Evolutionary conservation across 2,113 vertebrate species (phyloP), one percentile per base, ranked within the genome.

Genomic region (Aphyosemion australe): DNA sequence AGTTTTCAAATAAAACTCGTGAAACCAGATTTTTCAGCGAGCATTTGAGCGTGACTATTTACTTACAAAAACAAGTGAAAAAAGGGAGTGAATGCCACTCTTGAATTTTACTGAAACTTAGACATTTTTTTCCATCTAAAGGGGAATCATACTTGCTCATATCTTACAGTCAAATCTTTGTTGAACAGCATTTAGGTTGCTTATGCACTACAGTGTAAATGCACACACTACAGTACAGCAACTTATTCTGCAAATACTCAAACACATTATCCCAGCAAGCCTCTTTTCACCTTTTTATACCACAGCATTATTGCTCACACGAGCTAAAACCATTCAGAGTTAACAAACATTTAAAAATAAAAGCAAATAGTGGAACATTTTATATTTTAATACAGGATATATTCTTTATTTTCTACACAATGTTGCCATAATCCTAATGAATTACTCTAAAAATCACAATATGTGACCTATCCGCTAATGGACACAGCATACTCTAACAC

Each of bases 31-130:
- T 42, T 59, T 65, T 37, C 7, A 34, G 1, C 21, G 19, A 15
- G 20, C 15, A 31, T 26, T 49, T 72, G 41, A 53, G 18, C 59
- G 51, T 53, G 21, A 21, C 21, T 4, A 51, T 58, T 42, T 49
- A 6, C 32, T 21, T 45, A 16, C 0, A 9, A 61, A n/a, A 18
- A 10, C 18, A 39, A 13, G 47, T 59, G n/a, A 19, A 37, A 37
- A 37, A 37, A 37, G 34, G 4, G 34, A 37, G 34, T 37, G 34
- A 37, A 37, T 10, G 9, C 34, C 34, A 37, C 34, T 37, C 34
- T 37, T 8, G 34, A 6, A 37, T 37, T 10, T 37, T 37, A 37
- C 9, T 7, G 34, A 47, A 18, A 13, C 5, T 47, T 1, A 15
- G 2, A 41, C 12, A 16, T 50, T 6, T 57, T 63, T 60, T 15